phyloP scores from a whole-genome alignment of 2,888 invertebrate genomes.

The Galeopsomyia nigrocyanea region DNA sequence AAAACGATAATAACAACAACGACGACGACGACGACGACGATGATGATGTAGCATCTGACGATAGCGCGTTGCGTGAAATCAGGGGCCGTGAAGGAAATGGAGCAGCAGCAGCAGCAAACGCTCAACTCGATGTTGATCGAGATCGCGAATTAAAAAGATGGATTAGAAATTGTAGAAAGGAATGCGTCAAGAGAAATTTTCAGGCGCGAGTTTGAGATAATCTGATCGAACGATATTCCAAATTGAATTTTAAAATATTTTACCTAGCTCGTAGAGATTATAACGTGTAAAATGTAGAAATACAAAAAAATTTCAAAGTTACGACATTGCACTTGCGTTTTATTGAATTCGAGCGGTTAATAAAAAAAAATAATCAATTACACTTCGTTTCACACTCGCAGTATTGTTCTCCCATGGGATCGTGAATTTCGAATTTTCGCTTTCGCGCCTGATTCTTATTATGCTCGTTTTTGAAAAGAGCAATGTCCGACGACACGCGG shows the following conservation, averaged over 20 bases:
- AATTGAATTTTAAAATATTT: too few species aligned
- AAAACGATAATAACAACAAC: not conserved
- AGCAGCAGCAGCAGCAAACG: too few species aligned
- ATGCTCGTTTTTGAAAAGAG: conserved; percentile 19
- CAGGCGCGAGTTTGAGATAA: too few species aligned
- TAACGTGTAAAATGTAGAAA: too few species aligned
- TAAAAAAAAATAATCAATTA: not conserved
- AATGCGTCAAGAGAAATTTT: conserved; percentile 42
- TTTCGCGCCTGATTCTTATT: not conserved
- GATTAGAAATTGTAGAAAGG: conserved; percentile 52
- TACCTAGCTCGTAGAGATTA: too few species aligned
- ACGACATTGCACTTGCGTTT: too few species aligned
- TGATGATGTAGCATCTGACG: conserved; percentile 3
- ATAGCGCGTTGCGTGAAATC: conserved; percentile 4
- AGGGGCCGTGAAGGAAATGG: not conserved
- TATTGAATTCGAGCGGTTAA: too few species aligned
- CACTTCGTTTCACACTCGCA: not conserved
- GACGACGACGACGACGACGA: not conserved
- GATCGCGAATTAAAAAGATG: conserved; percentile 52
- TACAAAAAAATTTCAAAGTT: too few species aligned
- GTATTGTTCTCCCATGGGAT: not conserved
- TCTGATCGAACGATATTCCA: too few species aligned
- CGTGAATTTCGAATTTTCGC: not conserved
- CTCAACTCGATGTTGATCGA: conserved; percentile 1
- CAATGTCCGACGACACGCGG: conserved; percentile 37